Percentiles rank a stretch among this genome's conserved stretches.
These are phyloP conservation scores for Himalopsyche japonica DNA, from an alignment of 2,888 invertebrate species.

Conservation along the genomic window DNA sequence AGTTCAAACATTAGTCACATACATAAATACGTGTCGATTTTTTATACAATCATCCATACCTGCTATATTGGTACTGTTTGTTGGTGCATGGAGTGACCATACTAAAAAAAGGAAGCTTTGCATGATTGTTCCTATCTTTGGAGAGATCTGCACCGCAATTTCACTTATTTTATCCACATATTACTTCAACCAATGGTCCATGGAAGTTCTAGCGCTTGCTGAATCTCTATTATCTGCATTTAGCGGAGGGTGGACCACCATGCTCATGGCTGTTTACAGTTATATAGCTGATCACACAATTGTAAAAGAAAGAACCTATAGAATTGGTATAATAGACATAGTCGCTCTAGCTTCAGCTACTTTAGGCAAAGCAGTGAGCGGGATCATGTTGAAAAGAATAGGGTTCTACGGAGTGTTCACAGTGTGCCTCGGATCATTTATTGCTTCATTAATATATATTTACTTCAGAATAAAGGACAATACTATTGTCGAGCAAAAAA, in stretches of 20 bases:
- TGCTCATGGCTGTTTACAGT: conserved; percentile 62
- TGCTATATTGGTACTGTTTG: conserved; percentile 58
- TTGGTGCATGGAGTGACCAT: conserved; percentile 67
- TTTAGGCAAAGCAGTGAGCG: conserved; percentile 58
- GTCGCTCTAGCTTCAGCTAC: conserved; percentile 58
- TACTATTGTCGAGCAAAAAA: background rate
- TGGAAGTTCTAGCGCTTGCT: conserved; percentile 56
- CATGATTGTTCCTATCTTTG: conserved; percentile 60
- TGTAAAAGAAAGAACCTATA: conserved; percentile 61
- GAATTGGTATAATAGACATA: conserved; percentile 64
- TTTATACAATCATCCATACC: conserved; percentile 59
- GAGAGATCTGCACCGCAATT: conserved; percentile 56
- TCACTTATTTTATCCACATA: conserved; percentile 59
- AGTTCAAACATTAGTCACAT: conserved; percentile 57
- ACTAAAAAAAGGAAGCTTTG: conserved; percentile 61
- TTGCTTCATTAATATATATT: conserved; percentile 50
- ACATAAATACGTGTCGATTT: conserved; percentile 61
- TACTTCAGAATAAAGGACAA: conserved; percentile 43
- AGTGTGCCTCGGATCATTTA: conserved; percentile 47
- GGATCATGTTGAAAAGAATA: conserved; percentile 53
- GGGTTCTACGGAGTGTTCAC: conserved; percentile 56
- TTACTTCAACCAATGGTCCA: conserved; percentile 59
- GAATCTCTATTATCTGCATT: conserved; percentile 59
- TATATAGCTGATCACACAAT: conserved; percentile 65
- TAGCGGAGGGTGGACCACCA: conserved; percentile 60